Evolutionary conservation across 2,113 vertebrate species (phyloP), one percentile per base, ranked within the genome.

Genomic region (Catharus minimus): DNA sequence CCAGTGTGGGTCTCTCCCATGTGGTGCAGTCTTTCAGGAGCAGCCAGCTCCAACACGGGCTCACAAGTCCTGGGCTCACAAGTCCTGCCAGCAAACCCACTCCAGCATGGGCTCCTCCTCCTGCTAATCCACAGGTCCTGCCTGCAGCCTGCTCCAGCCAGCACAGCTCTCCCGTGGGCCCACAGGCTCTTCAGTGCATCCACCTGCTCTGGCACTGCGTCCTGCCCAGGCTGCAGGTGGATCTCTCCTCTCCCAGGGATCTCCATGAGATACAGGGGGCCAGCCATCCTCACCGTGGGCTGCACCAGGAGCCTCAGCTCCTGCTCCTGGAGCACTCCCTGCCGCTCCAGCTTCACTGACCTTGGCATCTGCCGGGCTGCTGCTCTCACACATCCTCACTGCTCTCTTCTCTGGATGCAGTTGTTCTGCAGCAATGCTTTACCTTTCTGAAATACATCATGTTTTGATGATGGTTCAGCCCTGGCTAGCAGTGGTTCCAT

Each of bases 201-300:
- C 26, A 18, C 14, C 21, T 49, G 21, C 57, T 36, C 32, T 27
- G 49, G 11, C 36, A 36, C 28, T 55, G 43, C 11, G 16, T 26
- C 5, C 24, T 41, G 17, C 36, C 13, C 41, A 64, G 65, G 30
- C 24, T 64, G 57, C 41, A 49, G 57, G 43, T 27, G 14, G 4
- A 30, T 43, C 8, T 64, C 11, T 64, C 15, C 41, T 78, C 14
- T 30, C 19, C 5, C 13, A 71, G 26, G 30, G 11, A 36, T 8
- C 17, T 55, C 41, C 11, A 15, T 22, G 36, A 23, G 41, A 33
- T 64, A 57, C 41, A 62, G 30, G 9, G 20, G 10, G 2, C 7
- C 49, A 62, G 41, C 7, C 0, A 0, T 26, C 7, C 41, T 56
- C 27, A 30, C 19, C 64, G 33, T 6, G n/a, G 8, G 1, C 46